phyloP scores from a whole-genome alignment of 1,140 invertebrate species.

The Pseudomyrmex cubaensis region DNA sequence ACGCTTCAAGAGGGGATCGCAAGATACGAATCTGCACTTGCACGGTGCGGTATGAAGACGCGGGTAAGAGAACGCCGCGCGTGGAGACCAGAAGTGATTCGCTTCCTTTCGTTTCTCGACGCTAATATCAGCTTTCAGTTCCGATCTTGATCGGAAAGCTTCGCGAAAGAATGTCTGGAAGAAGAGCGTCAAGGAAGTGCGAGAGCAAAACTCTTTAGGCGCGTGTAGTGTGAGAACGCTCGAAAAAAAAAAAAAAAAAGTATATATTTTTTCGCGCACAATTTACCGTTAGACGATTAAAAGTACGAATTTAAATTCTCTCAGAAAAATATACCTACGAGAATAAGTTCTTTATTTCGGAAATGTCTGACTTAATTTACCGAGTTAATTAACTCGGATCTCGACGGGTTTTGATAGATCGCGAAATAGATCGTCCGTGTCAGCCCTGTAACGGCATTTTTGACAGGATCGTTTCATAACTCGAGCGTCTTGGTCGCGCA shows the following conservation, averaged over 20 bases:
- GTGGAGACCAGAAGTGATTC: slow-evolving; percentile 61
- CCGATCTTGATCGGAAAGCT: slow-evolving; percentile 59
- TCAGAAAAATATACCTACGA: background rate
- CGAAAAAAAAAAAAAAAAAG: background rate
- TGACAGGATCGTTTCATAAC: slow-evolving; percentile 50
- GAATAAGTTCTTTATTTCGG: too few relatives aligned
- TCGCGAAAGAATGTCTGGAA: slow-evolving; percentile 25
- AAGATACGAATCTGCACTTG: slow-evolving; percentile 59
- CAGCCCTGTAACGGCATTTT: slow-evolving; percentile 59
- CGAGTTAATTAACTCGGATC: background rate
- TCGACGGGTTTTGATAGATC: slow-evolving; percentile 3
- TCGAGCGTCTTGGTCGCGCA: background rate
- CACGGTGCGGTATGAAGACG: slow-evolving; percentile 13
- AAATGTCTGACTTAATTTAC: background rate
- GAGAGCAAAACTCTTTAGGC: background rate
- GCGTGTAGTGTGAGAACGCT: slow-evolving; percentile 1
- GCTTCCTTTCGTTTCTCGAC: slow-evolving; percentile 48
- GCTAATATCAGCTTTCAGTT: slow-evolving; percentile 45
- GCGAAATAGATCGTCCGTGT: background rate
- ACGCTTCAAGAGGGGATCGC: slow-evolving; percentile 57
- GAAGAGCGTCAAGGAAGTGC: slow-evolving; percentile 28
- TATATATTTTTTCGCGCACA: background rate
- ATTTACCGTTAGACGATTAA: background rate
- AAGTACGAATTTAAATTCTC: background rate
- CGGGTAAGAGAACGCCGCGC: slow-evolving; percentile 3